Evolutionary conservation across 2,113 vertebrate species (phyloP), one percentile per base, ranked within the genome.

Genomic region (Cinclus mexicanus): DNA sequence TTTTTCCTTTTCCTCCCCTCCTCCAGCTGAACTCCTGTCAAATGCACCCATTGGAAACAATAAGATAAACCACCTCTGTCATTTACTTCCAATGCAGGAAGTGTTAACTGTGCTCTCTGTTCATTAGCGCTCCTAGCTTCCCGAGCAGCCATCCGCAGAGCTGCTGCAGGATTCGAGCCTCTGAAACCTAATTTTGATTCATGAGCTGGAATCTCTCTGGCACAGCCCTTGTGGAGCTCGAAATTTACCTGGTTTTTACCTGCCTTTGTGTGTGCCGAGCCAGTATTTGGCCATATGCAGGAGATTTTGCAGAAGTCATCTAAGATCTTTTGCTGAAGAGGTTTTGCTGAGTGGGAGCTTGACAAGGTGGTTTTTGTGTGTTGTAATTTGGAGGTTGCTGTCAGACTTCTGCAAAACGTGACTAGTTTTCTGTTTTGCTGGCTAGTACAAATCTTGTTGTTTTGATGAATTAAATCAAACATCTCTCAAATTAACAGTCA

Each of bases 61-160:
- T 96, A 96, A 96, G 94, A 94, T 93, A 95, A 96, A 97, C 96
- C 95, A 96, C 94, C 96, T 95, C 96, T 97, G 95, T 96, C 96
- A 97, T 96, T 96, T 97, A 94, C 80, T 94, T 93, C 83, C 92
- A 92, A 33, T 56, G 88, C 87, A 84, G 92, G 95, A 97, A 97
- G 92, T 89, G 92, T 95, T 93, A 87, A 96, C 96, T 56, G 46
- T 94, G 94, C 83, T 90, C 63, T 70, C 74, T 77, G 90, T 95
- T 96, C 94, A 89, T 94, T 97, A 96, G 81, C 96, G 64, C 56
- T 83, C 65, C 69, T 21, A 26, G 80, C 79, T 90, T 75, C 55
- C 71, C 60, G 90, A 91, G 76, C 95, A 88, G 95, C 89, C 93
- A 93, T 97, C 94, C 90, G 67, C 88, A 96, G 94, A 97, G 95